phyloP scores from a whole-genome alignment of 2,113 vertebrate genomes.

The Lathamus discolor region DNA sequence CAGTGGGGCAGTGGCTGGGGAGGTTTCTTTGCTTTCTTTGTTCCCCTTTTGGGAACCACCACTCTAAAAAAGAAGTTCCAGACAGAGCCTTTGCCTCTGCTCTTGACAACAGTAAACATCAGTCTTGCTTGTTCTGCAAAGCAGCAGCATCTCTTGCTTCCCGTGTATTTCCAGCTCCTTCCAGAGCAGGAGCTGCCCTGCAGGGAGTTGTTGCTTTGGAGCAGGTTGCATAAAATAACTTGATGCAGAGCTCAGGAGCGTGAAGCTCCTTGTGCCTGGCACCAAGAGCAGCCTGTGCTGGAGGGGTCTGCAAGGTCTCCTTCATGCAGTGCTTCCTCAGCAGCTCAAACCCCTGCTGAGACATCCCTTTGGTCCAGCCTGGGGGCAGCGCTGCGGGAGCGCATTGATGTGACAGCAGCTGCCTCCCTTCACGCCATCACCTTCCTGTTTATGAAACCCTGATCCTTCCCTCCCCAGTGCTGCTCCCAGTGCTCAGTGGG shows the following conservation, averaged over 20 bases:
- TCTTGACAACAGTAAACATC: not conserved
- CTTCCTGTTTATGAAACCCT: conserved; percentile 69
- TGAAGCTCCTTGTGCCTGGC: not conserved
- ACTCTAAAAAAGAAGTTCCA: not conserved
- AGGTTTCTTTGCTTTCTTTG: conserved; percentile 1
- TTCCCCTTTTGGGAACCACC: conserved; percentile 51
- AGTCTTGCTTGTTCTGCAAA: not conserved
- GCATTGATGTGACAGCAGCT: conserved; percentile 8
- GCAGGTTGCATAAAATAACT: not conserved
- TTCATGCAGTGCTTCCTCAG: not conserved
- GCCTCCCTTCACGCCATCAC: conserved; percentile 48
- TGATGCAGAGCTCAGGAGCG: not conserved
- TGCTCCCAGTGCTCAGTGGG: conserved; percentile 13
- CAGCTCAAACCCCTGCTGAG: not conserved
- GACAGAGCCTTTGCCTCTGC: not conserved
- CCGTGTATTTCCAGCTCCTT: not conserved
- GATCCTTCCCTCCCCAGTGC: conserved; percentile 28
- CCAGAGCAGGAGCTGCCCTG: not conserved
- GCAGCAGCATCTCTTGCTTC: not conserved
- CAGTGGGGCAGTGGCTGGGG: not conserved
- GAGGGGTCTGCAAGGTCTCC: not conserved
- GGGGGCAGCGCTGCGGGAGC: not conserved
- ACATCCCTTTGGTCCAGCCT: not conserved
- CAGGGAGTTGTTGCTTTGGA: not conserved
- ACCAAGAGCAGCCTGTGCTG: not conserved